Evolutionary conservation across 2,888 invertebrate species (phyloP).

Genomic region (Holacanthella duospinosa): DNA sequence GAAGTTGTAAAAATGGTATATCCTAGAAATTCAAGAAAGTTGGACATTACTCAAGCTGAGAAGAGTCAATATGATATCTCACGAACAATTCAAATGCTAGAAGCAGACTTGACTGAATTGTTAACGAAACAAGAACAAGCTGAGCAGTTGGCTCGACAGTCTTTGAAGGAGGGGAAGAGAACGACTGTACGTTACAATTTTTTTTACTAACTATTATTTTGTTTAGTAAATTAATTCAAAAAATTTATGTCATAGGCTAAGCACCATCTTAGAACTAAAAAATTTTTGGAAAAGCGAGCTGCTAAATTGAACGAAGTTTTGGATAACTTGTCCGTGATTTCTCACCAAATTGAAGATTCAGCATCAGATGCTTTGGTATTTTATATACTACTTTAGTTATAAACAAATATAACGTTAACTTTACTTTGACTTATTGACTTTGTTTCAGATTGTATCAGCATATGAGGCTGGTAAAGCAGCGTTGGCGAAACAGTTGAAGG

Average conservation of each 20-base stretch:
- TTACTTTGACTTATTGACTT: not conserved
- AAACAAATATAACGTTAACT: not conserved
- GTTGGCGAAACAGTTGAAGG: slow-evolving; percentile 22
- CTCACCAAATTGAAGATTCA: slow-evolving; percentile 30
- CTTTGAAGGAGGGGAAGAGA: slow-evolving; percentile 25
- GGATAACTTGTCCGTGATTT: slow-evolving; percentile 27
- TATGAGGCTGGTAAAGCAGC: slow-evolving; percentile 33
- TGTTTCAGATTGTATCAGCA: slow-evolving; percentile 21
- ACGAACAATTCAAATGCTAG: slow-evolving; percentile 24
- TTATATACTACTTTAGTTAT: slow-evolving; percentile 5
- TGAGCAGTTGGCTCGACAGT: slow-evolving; percentile 16
- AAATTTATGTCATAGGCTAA: slow-evolving; percentile 23
- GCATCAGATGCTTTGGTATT: slow-evolving; percentile 30
- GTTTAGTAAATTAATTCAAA: not conserved
- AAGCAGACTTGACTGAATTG: slow-evolving; percentile 21
- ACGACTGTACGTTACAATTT: slow-evolving; percentile 16
- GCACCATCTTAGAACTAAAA: slow-evolving; percentile 28
- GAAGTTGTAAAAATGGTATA: slow-evolving; percentile 21
- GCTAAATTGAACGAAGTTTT: slow-evolving; percentile 26
- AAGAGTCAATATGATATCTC: slow-evolving; percentile 30
- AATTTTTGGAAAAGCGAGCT: slow-evolving; percentile 23
- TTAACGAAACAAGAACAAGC: slow-evolving; percentile 16
- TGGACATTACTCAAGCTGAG: slow-evolving; percentile 25
- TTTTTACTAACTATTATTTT: not conserved
- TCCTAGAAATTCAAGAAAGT: not conserved